Evolutionary conservation across 2,113 vertebrate species (phyloP).

Genomic region (Callopanchax toddi): DNA sequence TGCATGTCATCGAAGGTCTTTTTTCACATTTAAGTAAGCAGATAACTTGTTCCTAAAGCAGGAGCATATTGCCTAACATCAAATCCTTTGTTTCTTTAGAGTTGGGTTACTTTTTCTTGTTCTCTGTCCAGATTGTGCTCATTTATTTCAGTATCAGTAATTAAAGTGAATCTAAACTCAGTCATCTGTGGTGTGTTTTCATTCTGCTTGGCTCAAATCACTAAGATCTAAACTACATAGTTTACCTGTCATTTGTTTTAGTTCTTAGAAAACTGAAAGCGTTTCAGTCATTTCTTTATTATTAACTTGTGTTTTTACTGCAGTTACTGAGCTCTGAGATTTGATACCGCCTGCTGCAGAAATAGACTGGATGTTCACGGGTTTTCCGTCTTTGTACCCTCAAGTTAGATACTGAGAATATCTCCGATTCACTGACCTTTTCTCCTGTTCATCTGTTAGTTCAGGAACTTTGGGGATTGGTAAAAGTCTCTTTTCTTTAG

Average conservation of each 20-base stretch:
- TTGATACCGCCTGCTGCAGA: constrained; percentile 1
- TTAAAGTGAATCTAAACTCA: too few species aligned
- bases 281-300: background rate
- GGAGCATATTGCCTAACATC: background rate
- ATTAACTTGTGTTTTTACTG: background rate
- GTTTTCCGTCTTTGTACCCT: constrained; percentile 2
- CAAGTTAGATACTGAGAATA: background rate
- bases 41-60: background rate
- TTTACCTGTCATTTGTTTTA: background rate
- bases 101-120: too few species aligned
- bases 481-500: constrained; percentile 94
- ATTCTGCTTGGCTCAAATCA: background rate
- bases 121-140: too few species aligned
- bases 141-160: too few species aligned
- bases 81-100: background rate
- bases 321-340: background rate
- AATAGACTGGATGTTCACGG: too few species aligned
- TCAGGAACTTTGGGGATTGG: constrained; percentile 88
- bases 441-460: constrained; percentile 91
- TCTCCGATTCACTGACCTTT: constrained; percentile 83
- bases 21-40: background rate
- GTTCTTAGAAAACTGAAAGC: background rate
- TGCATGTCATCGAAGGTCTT: too few species aligned
- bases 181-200: constrained; percentile 14
- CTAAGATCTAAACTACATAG: background rate